Evolutionary conservation across 35 echinoderm and acorn worm genomes (phyloP).

Genomic region (Heliocidaris erythrogramma): DNA sequence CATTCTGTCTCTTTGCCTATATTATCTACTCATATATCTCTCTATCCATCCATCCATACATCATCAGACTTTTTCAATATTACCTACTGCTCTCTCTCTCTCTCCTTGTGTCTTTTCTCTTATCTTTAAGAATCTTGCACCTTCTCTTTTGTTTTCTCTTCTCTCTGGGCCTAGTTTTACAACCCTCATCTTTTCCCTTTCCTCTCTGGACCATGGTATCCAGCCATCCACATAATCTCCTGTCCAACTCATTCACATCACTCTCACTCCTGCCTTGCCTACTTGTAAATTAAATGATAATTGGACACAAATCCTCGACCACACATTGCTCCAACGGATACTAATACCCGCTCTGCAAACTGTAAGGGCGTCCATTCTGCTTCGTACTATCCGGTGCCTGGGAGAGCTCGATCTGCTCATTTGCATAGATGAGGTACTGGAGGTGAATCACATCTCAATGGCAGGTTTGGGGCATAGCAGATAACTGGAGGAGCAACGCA

Average conservation of each 20-base stretch:
- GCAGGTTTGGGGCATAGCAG: background rate
- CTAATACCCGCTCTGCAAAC: background rate
- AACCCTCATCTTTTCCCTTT: background rate
- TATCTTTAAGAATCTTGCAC: too few species aligned
- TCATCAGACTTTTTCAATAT: too few species aligned
- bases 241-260: background rate
- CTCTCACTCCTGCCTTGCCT: background rate
- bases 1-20: too few species aligned
- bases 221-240: background rate
- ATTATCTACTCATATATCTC: too few species aligned
- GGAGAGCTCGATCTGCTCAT: background rate
- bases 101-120: too few species aligned
- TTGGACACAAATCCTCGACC: background rate
- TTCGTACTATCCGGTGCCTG: background rate
- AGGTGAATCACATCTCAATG: background rate
- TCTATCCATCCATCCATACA: too few species aligned
- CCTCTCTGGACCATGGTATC: background rate
- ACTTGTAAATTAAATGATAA: conserved; percentile 11
- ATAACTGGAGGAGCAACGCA: background rate
- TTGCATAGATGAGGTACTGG: background rate
- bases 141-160: background rate
- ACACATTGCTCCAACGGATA: background rate
- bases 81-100: too few species aligned
- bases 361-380: background rate
- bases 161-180: background rate